phyloP scores from a whole-genome alignment of 1,140 invertebrate species.

The Bacillus rossius region DNA sequence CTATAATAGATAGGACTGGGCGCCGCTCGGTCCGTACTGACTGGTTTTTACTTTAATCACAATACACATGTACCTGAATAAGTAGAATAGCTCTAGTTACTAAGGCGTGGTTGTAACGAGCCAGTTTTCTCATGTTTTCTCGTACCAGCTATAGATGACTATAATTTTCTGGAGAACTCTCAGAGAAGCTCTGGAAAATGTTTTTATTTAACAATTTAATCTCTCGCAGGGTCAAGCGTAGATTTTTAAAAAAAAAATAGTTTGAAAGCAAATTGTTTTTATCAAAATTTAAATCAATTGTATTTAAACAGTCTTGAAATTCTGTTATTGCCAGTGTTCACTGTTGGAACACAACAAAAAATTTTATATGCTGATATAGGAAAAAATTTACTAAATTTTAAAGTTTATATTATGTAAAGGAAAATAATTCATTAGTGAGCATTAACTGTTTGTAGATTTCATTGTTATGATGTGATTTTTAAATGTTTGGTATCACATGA shows the following conservation, averaged over 20 bases:
- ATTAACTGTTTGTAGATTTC: conserved; percentile 15
- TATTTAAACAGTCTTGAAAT: not conserved
- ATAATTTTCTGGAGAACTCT: conserved; percentile 3
- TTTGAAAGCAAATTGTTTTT: conserved; percentile 3
- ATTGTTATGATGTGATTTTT: conserved; percentile 16
- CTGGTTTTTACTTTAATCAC: conserved; percentile 1
- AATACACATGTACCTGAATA: conserved; percentile 10
- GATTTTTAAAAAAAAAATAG: not conserved
- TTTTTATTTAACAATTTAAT: not conserved
- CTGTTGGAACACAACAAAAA: conserved; percentile 1
- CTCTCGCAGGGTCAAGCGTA: conserved; percentile 6
- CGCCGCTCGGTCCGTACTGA: not conserved
- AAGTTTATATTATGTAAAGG: conserved; percentile 11
- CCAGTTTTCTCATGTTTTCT: conserved; percentile 2
- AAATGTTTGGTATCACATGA: conserved; percentile 15
- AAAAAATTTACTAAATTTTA: conserved; percentile 5
- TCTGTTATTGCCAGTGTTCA: conserved; percentile 12
- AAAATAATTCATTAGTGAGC: conserved; percentile 8
- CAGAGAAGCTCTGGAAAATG: not conserved
- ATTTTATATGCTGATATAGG: conserved; percentile 8
- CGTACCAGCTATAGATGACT: not conserved
- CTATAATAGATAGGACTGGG: not conserved
- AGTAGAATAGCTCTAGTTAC: not conserved
- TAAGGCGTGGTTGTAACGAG: conserved; percentile 4
- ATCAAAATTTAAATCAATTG: not conserved